Conservation (phyloP, 2,888 invertebrate genomes). For the Leuctra nigra region DNA sequence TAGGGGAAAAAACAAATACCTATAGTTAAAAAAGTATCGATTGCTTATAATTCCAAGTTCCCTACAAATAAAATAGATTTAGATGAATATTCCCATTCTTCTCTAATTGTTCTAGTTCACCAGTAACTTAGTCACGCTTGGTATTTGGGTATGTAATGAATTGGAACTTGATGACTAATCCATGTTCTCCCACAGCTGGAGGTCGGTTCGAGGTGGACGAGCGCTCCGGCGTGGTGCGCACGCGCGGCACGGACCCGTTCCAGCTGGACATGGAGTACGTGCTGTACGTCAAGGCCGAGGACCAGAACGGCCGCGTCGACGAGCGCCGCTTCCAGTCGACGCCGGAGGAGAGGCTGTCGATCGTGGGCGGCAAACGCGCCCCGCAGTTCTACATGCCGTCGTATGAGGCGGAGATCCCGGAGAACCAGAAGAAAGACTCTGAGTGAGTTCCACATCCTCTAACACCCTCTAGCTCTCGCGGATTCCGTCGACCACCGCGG, state of each 20-base stretch:
- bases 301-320: constrained; percentile 89
- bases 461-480: no score
- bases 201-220: constrained; percentile 80
- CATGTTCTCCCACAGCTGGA: constrained; percentile 44
- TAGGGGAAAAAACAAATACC: no score
- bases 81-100: no score
- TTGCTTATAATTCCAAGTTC: no score
- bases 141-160: no score
- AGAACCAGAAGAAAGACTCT: constrained; percentile 94
- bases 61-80: no score
- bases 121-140: no score
- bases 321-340: constrained; percentile 86
- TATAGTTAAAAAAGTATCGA: no score
- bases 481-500: no score
- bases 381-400: constrained; percentile 96
- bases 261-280: constrained; percentile 96
- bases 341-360: constrained; percentile 83
- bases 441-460: no score
- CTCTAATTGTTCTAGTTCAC: no score
- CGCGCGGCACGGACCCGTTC: constrained; percentile 84
- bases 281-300: constrained; percentile 91
- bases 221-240: constrained; percentile 85
- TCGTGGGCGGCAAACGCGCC: constrained; percentile 94
- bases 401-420: constrained; percentile 93
- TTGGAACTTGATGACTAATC: no score